Percentiles rank a stretch among this genome's conserved stretches.
Evolutionary conservation across 2,797 vertebrate species (phyloP).

Genomic region (Hephaestus fuliginosus): DNA sequence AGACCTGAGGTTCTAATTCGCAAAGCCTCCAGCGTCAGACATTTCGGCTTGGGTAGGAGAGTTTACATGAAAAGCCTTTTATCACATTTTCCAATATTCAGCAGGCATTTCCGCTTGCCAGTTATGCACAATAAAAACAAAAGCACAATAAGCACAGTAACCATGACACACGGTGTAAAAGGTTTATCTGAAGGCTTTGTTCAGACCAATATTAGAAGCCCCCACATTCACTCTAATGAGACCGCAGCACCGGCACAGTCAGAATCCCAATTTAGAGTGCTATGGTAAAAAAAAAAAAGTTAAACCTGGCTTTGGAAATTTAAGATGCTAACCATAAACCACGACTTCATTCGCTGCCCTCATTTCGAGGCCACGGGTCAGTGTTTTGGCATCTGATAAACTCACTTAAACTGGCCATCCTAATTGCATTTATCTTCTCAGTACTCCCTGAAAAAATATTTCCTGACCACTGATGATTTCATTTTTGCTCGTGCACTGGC

Average conservation of each 20-base stretch:
- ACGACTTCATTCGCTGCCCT: neutral
- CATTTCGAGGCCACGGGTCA: neutral
- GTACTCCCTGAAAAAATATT: neutral
- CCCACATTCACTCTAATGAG: neutral
- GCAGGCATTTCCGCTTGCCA: slow-evolving; percentile 9
- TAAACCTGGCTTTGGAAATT: neutral
- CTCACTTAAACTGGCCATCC: neutral
- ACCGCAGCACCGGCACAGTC: neutral
- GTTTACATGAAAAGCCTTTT: slow-evolving; percentile 33
- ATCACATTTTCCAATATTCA: slow-evolving; percentile 18
- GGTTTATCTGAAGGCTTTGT: neutral
- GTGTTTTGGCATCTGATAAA: neutral
- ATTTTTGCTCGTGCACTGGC: neutral
- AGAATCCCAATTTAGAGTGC: neutral
- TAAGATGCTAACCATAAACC: neutral
- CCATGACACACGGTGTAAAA: neutral
- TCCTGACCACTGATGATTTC: neutral
- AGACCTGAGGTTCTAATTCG: neutral
- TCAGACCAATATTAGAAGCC: neutral
- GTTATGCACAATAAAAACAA: slow-evolving; percentile 7
- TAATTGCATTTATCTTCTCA: neutral
- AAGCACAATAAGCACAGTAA: slow-evolving; percentile 15
- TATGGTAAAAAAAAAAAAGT: neutral
- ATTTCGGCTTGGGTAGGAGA: neutral
- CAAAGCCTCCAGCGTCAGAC: neutral